Evolutionary conservation across 2,888 invertebrate species (phyloP), one percentile per base, ranked within the genome.

Genomic region (Catocala nupta): DNA sequence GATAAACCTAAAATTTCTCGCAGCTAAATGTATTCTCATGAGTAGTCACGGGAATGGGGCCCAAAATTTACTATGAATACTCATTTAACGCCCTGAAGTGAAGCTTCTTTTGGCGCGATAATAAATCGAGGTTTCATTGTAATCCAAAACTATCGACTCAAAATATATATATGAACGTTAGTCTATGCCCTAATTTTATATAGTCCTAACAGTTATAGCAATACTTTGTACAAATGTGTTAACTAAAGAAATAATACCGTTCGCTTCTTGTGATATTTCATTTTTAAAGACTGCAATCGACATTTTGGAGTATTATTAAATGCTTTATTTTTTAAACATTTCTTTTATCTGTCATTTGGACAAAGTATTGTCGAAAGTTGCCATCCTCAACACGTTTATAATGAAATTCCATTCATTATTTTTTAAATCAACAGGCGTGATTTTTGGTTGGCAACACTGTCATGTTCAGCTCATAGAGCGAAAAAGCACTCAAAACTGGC

Each of bases 311-410:
- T 86, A 86, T 86, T 86, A 82, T 71, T 72, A 66, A 75, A 65
- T 75, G 69, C 73, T 81, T 80, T 77, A 81, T 76, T 77, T 70
- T n/a, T 65, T 63, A 66, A 55, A 59, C 68, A 59, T 59, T 61
- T 63, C 55, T 47, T 53, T 56, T 33, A 56, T 63, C 63, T 68
- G 73, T 70, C 72, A 70, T 84, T 86, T 88, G 85, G 71, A 84
- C 85, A 84, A 85, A 86, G 87, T 88, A 86, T 88, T 88, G 84
- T 75, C 60, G 68, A 65, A 78, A 68, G 70, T 82, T 78, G 75
- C 69, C 63, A 71, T 62, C 61, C 62, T 59, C 10, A 59, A 55
- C 51, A 42, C 58, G 58, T 57, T 43, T 54, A 62, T 63, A 73
- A 65, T 70, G 52, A 66, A 63, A 66, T 75, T 76, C 69, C 70